These are phyloP conservation scores for Alentia gelatinosa DNA, from an alignment of 2,888 invertebrate genomes.

Conservation along the genomic window DNA sequence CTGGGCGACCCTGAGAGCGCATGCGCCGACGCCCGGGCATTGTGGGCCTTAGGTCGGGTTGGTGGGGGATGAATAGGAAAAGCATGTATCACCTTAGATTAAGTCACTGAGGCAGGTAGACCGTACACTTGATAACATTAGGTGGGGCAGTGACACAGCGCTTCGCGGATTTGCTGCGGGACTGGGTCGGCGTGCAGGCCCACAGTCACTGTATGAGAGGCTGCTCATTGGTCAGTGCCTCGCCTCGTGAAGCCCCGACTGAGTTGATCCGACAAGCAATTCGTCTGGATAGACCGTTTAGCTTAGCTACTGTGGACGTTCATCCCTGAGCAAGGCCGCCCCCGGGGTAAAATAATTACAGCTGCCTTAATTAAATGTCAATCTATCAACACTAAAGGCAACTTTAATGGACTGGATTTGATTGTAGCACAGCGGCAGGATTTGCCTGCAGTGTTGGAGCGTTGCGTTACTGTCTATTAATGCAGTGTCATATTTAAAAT, in stretches of 20 bases:
- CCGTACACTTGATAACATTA: background rate
- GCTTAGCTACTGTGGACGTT: background rate
- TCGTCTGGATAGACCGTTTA: background rate
- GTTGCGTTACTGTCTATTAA: no score
- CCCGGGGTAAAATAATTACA: background rate
- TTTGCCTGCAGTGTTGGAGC: no score
- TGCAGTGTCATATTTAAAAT: no score
- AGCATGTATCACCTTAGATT: slow-evolving; percentile 40
- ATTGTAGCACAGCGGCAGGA: no score
- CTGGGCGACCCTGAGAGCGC: no score
- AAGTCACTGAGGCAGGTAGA: background rate
- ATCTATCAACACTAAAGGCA: background rate
- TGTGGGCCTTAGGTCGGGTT: background rate
- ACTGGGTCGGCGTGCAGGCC: background rate
- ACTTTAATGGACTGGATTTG: background rate
- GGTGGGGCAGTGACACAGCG: no score
- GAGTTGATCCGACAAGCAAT: background rate
- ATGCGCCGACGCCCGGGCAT: background rate
- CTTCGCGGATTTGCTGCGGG: background rate
- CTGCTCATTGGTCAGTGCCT: slow-evolving; percentile 2
- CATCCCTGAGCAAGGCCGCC: background rate
- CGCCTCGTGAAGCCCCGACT: background rate
- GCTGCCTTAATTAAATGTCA: background rate
- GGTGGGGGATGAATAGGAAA: slow-evolving; percentile 9
- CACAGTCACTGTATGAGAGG: background rate